These are phyloP conservation scores for Hyphantria cunea DNA, from an alignment of 1,140 invertebrate species.

Conservation along the genomic window DNA sequence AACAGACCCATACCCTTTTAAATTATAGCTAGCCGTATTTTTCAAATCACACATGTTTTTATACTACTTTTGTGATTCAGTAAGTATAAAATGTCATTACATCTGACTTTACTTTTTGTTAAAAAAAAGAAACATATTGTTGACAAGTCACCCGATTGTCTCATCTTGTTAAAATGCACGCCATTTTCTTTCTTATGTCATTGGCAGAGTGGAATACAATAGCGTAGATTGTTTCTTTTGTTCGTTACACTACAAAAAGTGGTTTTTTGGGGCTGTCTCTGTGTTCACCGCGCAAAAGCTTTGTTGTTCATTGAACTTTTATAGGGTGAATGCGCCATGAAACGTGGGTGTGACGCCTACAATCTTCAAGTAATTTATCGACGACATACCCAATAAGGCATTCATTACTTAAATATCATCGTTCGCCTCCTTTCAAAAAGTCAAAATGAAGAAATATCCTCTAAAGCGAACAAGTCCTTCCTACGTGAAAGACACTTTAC, in stretches of 20 bases:
- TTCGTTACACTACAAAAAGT: constrained; percentile 7
- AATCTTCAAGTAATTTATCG: constrained; percentile 24
- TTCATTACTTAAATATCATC: constrained; percentile 3
- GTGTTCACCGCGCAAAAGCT: constrained; percentile 22
- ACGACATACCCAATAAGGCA: constrained; percentile 23
- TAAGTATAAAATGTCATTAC: background rate
- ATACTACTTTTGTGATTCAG: constrained; percentile 6
- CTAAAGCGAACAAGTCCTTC: no score
- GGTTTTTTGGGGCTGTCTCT: constrained; percentile 24
- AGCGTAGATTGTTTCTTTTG: constrained; percentile 5
- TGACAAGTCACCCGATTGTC: constrained; percentile 17
- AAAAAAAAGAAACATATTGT: constrained; percentile 23
- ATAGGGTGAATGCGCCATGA: constrained; percentile 38
- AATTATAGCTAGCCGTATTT: constrained; percentile 6
- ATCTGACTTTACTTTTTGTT: constrained; percentile 25
- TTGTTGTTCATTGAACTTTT: constrained; percentile 34
- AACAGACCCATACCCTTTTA: constrained; percentile 21
- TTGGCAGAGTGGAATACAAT: background rate
- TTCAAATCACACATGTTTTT: constrained; percentile 1
- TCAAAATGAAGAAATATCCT: no score
- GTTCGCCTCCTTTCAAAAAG: no score
- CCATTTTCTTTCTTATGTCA: constrained; percentile 25
- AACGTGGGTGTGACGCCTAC: constrained; percentile 40
- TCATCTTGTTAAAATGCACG: constrained; percentile 17
- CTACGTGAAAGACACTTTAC: no score